Evolutionary conservation across 2,113 vertebrate genomes (phyloP).

Genomic region (Turdus rufiventris): DNA sequence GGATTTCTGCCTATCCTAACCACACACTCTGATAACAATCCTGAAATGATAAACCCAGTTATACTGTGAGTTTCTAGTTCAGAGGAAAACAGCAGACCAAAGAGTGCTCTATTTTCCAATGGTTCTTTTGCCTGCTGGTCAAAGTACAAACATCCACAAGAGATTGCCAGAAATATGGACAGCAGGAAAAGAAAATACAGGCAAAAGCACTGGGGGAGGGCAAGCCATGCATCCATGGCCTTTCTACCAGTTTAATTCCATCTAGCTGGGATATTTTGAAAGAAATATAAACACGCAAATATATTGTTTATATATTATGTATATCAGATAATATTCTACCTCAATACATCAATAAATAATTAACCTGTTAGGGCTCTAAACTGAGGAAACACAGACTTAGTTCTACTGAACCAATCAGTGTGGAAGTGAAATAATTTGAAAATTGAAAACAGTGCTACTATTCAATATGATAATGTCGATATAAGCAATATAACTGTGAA

Average conservation of each 20-base stretch:
- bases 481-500: not conserved
- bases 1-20: not conserved
- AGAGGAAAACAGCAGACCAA: not conserved
- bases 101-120: not conserved
- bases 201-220: not conserved
- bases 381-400: not conserved
- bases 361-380: not conserved
- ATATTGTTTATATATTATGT: not conserved
- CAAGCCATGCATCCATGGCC: not conserved
- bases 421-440: not conserved
- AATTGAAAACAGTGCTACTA: not conserved
- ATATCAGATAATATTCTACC: not conserved
- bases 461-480: not conserved
- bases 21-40: not conserved
- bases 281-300: not conserved
- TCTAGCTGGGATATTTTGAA: not conserved
- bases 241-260: not conserved
- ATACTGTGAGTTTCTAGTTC: not conserved
- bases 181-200: not conserved
- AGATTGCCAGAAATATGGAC: not conserved
- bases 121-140: not conserved
- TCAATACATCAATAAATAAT: not conserved
- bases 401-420: not conserved
- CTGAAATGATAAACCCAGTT: not conserved
- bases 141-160: fast-evolving